Conservation (phyloP, 2,888 invertebrate species). For the Himalopsyche kuldschensis region DNA sequence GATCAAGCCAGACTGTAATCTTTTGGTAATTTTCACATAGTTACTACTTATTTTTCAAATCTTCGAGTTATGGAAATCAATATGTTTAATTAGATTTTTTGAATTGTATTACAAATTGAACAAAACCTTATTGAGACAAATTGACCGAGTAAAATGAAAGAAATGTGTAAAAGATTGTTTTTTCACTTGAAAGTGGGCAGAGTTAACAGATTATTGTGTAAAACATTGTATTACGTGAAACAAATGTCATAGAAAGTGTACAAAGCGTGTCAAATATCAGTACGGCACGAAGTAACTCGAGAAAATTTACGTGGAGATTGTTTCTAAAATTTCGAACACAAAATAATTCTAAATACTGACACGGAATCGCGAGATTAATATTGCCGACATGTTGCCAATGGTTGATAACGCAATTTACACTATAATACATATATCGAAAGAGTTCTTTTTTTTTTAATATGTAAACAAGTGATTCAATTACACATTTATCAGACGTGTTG, state of each 20-base stretch:
- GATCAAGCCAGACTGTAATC: too few relatives aligned
- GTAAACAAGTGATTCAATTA: too few relatives aligned
- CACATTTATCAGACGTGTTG: too few relatives aligned
- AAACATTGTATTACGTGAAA: background rate
- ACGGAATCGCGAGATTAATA: background rate
- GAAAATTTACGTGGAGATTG: background rate
- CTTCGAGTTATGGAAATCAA: too few relatives aligned
- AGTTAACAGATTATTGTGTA: background rate
- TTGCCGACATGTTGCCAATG: too few relatives aligned
- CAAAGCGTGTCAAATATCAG: background rate
- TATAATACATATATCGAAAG: too few relatives aligned
- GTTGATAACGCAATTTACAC: too few relatives aligned
- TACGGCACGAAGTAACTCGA: background rate
- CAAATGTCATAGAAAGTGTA: background rate
- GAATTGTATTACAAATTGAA: too few relatives aligned
- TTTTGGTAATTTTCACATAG: too few relatives aligned
- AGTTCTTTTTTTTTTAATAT: too few relatives aligned
- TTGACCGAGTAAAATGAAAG: background rate
- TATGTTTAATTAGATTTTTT: too few relatives aligned
- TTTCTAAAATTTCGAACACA: background rate
- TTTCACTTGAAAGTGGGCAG: background rate
- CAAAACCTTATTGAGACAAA: background rate
- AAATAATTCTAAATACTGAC: background rate
- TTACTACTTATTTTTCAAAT: too few relatives aligned
- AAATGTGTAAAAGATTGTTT: background rate